phyloP scores from a whole-genome alignment of 30 jellyfish, hydroid and myxozoan species.

The Chironex yamaguchii region DNA sequence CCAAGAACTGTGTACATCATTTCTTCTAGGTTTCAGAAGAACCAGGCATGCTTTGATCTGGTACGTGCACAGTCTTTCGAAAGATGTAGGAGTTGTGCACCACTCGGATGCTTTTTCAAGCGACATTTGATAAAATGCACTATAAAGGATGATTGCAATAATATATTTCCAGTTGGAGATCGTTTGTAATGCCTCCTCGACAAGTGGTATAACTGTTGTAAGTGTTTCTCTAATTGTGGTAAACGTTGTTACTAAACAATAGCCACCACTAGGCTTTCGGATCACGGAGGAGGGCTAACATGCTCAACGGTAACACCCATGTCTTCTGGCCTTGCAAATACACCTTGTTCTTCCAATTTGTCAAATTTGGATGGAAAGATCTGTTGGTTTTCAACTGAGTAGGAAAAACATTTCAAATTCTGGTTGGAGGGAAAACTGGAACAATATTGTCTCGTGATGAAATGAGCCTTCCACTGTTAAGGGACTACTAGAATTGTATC shows the following conservation, averaged over 20 bases:
- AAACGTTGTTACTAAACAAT: background rate
- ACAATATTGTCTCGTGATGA: background rate
- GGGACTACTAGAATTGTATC: too few species aligned
- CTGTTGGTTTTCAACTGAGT: background rate
- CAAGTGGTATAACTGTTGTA: background rate
- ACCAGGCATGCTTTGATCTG: conserved; percentile 11
- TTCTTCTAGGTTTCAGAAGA: background rate
- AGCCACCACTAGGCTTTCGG: background rate
- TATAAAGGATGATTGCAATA: background rate
- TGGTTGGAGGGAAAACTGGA: background rate
- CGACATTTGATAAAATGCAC: background rate
- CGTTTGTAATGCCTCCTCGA: background rate
- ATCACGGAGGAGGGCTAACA: background rate
- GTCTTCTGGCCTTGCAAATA: background rate
- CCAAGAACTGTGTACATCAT: background rate
- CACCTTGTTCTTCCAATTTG: background rate
- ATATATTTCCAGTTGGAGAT: background rate
- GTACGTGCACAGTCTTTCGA: background rate
- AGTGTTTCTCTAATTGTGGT: background rate
- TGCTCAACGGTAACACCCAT: background rate
- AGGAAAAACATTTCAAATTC: background rate
- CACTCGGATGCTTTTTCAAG: background rate
- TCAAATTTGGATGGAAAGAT: background rate
- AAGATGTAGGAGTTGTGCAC: background rate
- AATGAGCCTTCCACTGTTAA: too few species aligned